phyloP scores from a whole-genome alignment of 2,113 vertebrate genomes.

The Ranitomeya imitator region DNA sequence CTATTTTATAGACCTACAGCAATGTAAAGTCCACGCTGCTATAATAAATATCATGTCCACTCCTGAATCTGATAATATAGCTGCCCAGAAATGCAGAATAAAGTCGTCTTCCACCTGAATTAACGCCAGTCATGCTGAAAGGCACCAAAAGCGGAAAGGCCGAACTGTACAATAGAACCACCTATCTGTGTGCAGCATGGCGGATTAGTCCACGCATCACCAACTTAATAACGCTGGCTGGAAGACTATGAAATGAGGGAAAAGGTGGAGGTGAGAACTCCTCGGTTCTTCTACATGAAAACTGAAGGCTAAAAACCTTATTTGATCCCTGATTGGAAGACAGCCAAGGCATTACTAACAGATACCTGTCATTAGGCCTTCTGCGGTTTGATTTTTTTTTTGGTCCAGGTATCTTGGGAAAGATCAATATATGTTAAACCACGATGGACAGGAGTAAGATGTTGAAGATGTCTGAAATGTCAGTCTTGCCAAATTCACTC shows the following conservation, averaged over 20 bases:
- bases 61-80: neutral
- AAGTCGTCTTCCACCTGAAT: slow-evolving; percentile 2
- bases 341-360: neutral
- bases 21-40: neutral
- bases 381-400: neutral
- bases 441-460: too few species aligned
- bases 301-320: neutral
- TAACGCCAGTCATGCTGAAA: slow-evolving; percentile 12
- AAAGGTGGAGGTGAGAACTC: neutral
- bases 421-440: too few species aligned
- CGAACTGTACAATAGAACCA: neutral
- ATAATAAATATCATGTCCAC: slow-evolving; percentile 16
- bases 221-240: neutral
- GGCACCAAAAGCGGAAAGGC: neutral
- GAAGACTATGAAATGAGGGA: neutral
- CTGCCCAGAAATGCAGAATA: neutral
- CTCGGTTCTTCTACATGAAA: neutral
- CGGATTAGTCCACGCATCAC: neutral
- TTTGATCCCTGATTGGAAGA: neutral
- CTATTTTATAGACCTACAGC: neutral
- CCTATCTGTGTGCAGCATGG: neutral
- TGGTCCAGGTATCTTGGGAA: too few species aligned
- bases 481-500: too few species aligned
- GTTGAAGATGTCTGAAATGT: too few species aligned
- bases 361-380: neutral